Base-by-base conservation (phyloP, 2,113 vertebrate genomes). In the Heteronetta atricapilla region DNA sequence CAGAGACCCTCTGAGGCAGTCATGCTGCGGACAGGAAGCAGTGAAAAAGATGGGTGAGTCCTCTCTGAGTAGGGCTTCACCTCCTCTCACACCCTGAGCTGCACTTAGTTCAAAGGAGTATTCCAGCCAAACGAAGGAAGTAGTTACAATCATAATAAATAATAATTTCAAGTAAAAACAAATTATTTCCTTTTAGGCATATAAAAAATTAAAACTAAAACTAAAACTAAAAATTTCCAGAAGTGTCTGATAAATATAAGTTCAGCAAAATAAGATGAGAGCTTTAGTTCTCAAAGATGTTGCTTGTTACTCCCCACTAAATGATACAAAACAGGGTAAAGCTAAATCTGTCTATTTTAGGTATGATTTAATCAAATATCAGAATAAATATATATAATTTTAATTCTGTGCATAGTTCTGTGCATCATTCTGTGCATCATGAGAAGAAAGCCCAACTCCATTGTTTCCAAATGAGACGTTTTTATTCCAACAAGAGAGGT, bases 1-100 rank as follows among this genome's bases (percentile, higher is more conserved):
- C 17, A 0, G 1, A 89, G 12, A 10, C 6, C 11, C 23, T 5
- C 5, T 44, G 25, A 68, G 10, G 5, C 23, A 36, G 12, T 36
- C 34, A 23, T 13, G 14, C n/a, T 62, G 59, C 36, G n/a, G 34
- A 36, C 34, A 62, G 25, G 62, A 36, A 40, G 62, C 62, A 40
- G 62, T 19, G 16, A 38, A 29, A 29, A 29, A 19, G 62, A 26
- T 12, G 18, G 16, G 4, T 17, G 3, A 40, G 62, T 17, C 5
- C 2, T 1, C 44, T 38, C 12, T 0, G 2, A 68, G 48, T 11
- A 8, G n/a, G 16, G 22, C 2, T 28, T 72, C 18, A 18, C 19
- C 6, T 90, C 28, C 19, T 79, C 53, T 68, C 59, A 44, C 33
- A 55, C 29, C 14, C 16, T 15, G 12, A 13, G 19, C 31, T 70